These are phyloP conservation scores for Diarsia brunnea DNA, from an alignment of 2,888 invertebrate species.

Conservation along the genomic window DNA sequence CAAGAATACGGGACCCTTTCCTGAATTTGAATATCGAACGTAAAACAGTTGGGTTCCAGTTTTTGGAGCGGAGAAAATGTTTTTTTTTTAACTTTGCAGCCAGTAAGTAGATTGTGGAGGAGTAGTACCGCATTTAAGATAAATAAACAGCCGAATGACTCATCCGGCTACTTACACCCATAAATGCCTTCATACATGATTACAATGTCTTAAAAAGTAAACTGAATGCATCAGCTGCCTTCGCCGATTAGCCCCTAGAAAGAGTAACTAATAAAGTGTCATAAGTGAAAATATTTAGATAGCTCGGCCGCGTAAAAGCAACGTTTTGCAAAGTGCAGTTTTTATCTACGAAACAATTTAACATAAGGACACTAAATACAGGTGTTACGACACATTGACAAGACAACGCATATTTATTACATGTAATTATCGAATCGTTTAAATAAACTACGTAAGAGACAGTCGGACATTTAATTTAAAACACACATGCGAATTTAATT, in stretches of 20 bases:
- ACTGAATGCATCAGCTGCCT: slow-evolving; percentile 33
- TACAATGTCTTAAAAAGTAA: slow-evolving; percentile 11
- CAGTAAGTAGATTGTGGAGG: not conserved
- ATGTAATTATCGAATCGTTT: slow-evolving; percentile 40
- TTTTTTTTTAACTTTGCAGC: not conserved
- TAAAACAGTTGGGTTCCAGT: not conserved
- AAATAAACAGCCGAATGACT: slow-evolving; percentile 13
- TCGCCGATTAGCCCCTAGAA: not conserved
- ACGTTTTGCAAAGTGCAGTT: slow-evolving; percentile 26
- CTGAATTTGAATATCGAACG: slow-evolving; percentile 8
- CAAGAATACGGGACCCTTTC: not conserved
- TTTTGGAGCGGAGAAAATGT: not conserved
- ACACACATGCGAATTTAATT: slow-evolving; percentile 48
- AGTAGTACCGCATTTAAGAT: not conserved
- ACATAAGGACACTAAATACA: slow-evolving; percentile 21
- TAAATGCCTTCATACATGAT: not conserved
- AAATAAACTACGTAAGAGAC: slow-evolving; percentile 31
- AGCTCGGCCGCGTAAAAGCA: slow-evolving; percentile 1
- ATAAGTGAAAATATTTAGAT: slow-evolving; percentile 25
- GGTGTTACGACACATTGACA: slow-evolving; percentile 37
- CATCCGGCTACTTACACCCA: slow-evolving; percentile 4
- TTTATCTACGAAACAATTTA: slow-evolving; percentile 32
- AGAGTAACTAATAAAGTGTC: slow-evolving; percentile 30
- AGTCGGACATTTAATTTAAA: slow-evolving; percentile 45
- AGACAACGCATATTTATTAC: slow-evolving; percentile 35